phyloP scores from a whole-genome alignment of 2,888 invertebrate species.

The Drosophila kanekoi region DNA sequence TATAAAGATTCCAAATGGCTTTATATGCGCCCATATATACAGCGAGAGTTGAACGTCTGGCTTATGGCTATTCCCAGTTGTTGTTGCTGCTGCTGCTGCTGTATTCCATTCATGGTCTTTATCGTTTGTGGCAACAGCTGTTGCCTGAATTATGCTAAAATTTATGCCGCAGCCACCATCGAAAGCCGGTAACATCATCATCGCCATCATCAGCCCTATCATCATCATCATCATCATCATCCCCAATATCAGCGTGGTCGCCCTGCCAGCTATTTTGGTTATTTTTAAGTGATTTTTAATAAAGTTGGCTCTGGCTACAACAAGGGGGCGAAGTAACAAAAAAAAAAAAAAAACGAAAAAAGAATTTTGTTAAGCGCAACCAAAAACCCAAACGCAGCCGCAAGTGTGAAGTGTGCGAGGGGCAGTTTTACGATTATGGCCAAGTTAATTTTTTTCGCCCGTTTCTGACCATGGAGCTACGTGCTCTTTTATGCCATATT shows the following conservation, averaged over 20 bases:
- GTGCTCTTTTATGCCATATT: slow-evolving; percentile 6
- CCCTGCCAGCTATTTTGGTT: slow-evolving; percentile 69
- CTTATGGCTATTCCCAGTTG: slow-evolving; percentile 48
- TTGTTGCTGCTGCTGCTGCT: slow-evolving; percentile 26
- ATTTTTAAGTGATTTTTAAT: slow-evolving; percentile 81
- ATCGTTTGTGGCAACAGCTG: slow-evolving; percentile 81
- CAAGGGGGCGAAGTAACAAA: neutral
- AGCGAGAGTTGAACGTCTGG: slow-evolving; percentile 24
- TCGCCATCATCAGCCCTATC: neutral
- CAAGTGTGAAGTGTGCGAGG: slow-evolving; percentile 30
- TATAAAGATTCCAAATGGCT: slow-evolving; percentile 71
- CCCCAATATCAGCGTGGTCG: slow-evolving; percentile 25
- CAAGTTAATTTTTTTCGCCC: slow-evolving; percentile 33
- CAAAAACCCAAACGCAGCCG: slow-evolving; percentile 35
- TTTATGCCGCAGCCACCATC: slow-evolving; percentile 66
- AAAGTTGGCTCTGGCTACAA: slow-evolving; percentile 60
- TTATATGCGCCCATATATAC: slow-evolving; percentile 46
- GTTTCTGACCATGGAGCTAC: slow-evolving; percentile 15
- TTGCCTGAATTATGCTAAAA: slow-evolving; percentile 78
- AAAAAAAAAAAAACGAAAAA: neutral
- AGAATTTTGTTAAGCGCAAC: neutral
- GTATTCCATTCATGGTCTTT: slow-evolving; percentile 77
- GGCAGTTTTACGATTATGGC: slow-evolving; percentile 55
- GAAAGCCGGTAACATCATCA: slow-evolving; percentile 30
- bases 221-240: slow-evolving; percentile 18